Evolutionary conservation across 64 coral and sea anemone species (phyloP).

Genomic region (Pocillopora verrucosa): DNA sequence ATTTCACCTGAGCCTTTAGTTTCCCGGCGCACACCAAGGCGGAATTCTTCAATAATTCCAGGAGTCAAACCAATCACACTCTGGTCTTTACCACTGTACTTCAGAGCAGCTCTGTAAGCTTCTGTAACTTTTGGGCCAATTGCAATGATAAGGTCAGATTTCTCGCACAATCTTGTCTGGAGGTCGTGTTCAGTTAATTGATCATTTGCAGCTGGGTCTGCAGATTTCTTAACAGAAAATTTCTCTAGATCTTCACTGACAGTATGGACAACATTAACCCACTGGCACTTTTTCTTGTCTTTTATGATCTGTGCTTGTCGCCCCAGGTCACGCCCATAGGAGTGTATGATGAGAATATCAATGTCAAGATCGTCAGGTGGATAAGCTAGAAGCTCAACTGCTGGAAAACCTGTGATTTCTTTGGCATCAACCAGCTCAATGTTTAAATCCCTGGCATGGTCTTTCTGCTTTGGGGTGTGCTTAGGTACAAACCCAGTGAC

Average conservation of each 20-base stretch:
- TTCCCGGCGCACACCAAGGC: neutral
- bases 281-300: constrained; percentile 14
- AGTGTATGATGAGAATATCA: constrained; percentile 31
- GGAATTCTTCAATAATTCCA: neutral
- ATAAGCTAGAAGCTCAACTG: neutral
- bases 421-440: constrained; percentile 17
- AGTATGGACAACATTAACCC: constrained; percentile 28
- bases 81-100: neutral
- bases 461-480: constrained; percentile 2
- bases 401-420: neutral
- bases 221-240: neutral
- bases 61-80: constrained; percentile 2
- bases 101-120: constrained; percentile 12
- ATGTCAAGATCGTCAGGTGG: constrained; percentile 33
- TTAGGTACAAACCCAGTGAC: constrained; percentile 26
- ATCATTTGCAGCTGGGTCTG: neutral
- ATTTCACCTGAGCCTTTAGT: neutral
- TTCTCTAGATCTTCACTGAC: constrained; percentile 31
- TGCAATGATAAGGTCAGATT: constrained; percentile 25
- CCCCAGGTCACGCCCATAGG: constrained; percentile 18
- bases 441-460: neutral
- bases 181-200: constrained; percentile 4
- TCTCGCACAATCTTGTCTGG: neutral
- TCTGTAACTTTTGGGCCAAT: constrained; percentile 47
- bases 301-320: constrained; percentile 17